Base-by-base conservation (phyloP, 2,113 vertebrate genomes). In the Notothenia coriiceps region DNA sequence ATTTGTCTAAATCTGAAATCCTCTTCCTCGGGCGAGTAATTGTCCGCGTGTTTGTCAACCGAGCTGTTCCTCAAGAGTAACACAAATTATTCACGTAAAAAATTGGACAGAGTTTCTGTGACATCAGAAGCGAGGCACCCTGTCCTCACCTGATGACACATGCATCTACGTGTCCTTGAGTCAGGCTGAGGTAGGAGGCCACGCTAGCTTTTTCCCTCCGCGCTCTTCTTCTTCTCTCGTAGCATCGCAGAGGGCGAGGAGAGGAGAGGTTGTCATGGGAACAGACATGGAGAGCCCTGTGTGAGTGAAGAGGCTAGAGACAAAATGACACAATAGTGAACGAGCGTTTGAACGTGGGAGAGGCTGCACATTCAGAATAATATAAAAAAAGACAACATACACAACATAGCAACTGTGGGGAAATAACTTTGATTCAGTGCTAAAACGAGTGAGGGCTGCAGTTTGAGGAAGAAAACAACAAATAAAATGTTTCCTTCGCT, bases 231-330 rank as follows among this genome's bases (percentile, higher is more conserved):
- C 56, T 77, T 80, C 64, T 83, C 55, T 22, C 69, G 29, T 77
- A 69, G 66, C 33, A 10, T 1, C 5, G 46, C 57, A n/a, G 61
- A 74, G 33, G 15, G 51, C 17, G 61, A 70, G 80, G 44, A 70
- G 20, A 65, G 61, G 64, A 90, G 90, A 55, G 89, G 93, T 94
- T 93, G 93, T 90, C 90, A 93, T 94, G 92, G 91, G 90, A 94
- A 94, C 92, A 93, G 91, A 94, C 86, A 74, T 72, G 79, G 87
- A 84, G 79, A 93, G 88, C 77, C 55, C 73, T 50, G 69, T 61
- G 77, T 86, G 81, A 88, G 91, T 85, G 69, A 90, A 85, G 71
- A 87, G 60, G 79, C 80, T 87, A 85, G 85, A 92, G 83, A 91
- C 85, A 85, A 91, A 94, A 89, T 87, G 88, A 94, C 84, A 88